Evolutionary conservation across 2,113 vertebrate species (phyloP).

Genomic region (Cavia porcellus): DNA sequence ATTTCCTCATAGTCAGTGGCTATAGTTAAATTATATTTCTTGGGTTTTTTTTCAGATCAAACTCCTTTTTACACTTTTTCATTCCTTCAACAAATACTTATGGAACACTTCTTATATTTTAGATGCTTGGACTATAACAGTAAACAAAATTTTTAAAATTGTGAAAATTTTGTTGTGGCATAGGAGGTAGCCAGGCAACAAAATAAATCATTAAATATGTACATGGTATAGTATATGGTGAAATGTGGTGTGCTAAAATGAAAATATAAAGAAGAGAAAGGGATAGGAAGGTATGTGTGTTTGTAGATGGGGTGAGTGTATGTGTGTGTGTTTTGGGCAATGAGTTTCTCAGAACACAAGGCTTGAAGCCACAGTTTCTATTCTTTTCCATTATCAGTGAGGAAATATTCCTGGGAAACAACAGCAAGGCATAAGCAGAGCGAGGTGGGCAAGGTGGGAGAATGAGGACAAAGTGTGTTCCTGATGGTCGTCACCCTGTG

Average conservation of each 20-base stretch:
- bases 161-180: conserved; percentile 21
- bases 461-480: background rate
- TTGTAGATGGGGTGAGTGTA: background rate
- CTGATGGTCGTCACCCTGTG: background rate
- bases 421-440: background rate
- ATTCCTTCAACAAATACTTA: conserved; percentile 50
- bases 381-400: background rate
- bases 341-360: background rate
- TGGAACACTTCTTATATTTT: conserved; percentile 47
- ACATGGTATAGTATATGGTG: background rate
- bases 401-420: background rate
- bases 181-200: background rate
- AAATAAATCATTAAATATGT: background rate
- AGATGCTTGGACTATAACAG: background rate
- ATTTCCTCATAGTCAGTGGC: background rate
- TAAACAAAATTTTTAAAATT: conserved; percentile 46
- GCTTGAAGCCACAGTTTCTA: background rate
- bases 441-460: background rate
- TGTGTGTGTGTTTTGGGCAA: background rate
- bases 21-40: background rate
- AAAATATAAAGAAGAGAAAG: conserved; percentile 22
- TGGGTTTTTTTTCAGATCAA: background rate
- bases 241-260: background rate
- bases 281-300: background rate
- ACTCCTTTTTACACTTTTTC: background rate